These are phyloP conservation scores for Macrosoma leucophasiata DNA, from an alignment of 2,888 invertebrate species.

Conservation along the genomic window DNA sequence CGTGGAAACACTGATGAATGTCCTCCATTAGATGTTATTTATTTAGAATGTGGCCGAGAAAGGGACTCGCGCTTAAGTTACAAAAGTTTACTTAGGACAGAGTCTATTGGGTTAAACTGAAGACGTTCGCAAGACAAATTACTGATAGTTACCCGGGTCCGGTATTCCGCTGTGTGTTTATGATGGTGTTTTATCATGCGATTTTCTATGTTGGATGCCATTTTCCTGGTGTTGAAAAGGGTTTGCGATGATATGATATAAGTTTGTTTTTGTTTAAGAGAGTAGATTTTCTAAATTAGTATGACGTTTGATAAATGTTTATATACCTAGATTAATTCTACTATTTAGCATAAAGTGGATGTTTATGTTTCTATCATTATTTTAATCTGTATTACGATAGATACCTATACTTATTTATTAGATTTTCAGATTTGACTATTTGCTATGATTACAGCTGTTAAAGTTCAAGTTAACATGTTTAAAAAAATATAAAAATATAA, in stretches of 20 bases:
- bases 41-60: slow-evolving; percentile 74
- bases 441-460: neutral
- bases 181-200: slow-evolving; percentile 62
- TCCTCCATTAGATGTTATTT: slow-evolving; percentile 77
- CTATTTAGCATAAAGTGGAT: no score
- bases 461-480: neutral
- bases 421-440: no score
- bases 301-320: no score
- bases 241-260: no score
- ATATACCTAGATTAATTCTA: no score
- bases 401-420: no score
- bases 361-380: no score
- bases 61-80: slow-evolving; percentile 70
- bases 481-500: neutral
- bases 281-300: no score
- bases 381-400: no score
- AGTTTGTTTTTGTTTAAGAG: no score
- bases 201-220: no score
- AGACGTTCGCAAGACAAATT: slow-evolving; percentile 68
- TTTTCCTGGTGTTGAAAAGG: no score
- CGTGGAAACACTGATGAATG: slow-evolving; percentile 76
- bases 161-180: slow-evolving; percentile 64
- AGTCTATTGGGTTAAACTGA: slow-evolving; percentile 70
- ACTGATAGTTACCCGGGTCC: slow-evolving; percentile 63
- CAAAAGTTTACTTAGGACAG: slow-evolving; percentile 73